Conservation (phyloP, 2,113 vertebrate genomes). For the Etheostoma cragini region DNA sequence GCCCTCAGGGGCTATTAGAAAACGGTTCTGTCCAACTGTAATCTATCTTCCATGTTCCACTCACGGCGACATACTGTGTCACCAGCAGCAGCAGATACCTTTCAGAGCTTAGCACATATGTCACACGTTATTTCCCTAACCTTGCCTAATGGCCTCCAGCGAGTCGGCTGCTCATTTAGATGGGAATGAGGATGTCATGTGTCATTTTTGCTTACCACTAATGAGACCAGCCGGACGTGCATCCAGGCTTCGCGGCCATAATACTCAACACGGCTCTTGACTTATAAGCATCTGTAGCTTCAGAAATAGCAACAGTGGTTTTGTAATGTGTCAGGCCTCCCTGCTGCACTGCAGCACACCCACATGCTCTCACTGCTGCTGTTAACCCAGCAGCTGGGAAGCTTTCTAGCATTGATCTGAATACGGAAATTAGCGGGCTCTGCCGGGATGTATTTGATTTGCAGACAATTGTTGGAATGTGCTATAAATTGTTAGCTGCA, state of each 20-base stretch:
- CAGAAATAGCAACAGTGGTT: slow-evolving; percentile 68
- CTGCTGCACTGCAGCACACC: slow-evolving; percentile 77
- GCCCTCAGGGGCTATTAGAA: neutral
- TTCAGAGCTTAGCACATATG: slow-evolving; percentile 10
- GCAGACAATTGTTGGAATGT: slow-evolving; percentile 10
- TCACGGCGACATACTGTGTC: neutral
- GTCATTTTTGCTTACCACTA: slow-evolving; percentile 32
- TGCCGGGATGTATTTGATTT: slow-evolving; percentile 26
- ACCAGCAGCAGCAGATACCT: slow-evolving; percentile 17
- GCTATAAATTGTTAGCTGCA: neutral
- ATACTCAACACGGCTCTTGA: slow-evolving; percentile 40
- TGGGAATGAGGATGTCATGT: slow-evolving; percentile 6
- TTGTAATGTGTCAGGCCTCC: slow-evolving; percentile 64
- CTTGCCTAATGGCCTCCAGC: neutral
- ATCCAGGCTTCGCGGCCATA: slow-evolving; percentile 44
- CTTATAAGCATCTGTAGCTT: slow-evolving; percentile 43
- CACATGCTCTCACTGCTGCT: slow-evolving; percentile 57
- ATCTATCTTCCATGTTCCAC: neutral
- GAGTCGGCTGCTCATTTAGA: slow-evolving; percentile 15
- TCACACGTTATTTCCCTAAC: slow-evolving; percentile 21
- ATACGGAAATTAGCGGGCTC: slow-evolving; percentile 19
- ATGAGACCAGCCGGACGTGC: slow-evolving; percentile 44
- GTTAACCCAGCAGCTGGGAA: slow-evolving; percentile 34
- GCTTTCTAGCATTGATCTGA: slow-evolving; percentile 47
- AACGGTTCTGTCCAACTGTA: neutral